Conservation (phyloP, 1,140 invertebrate species). For the Piezodorus guildinii region DNA sequence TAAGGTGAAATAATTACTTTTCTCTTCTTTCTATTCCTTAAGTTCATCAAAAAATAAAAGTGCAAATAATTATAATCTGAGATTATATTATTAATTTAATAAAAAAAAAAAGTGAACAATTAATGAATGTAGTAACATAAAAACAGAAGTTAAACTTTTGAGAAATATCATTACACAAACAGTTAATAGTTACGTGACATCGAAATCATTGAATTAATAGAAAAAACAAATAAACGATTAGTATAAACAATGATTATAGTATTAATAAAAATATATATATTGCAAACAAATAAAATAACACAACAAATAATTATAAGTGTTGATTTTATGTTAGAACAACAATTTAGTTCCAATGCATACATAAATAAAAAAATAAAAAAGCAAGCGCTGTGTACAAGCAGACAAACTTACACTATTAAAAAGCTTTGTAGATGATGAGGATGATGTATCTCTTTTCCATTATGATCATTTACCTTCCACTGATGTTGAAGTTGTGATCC, state of each 20-base stretch:
- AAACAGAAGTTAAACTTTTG: no score
- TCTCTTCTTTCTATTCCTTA: no score
- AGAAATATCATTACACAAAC: no score
- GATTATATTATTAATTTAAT: no score
- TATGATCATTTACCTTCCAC: constrained; percentile 31
- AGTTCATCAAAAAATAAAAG: no score
- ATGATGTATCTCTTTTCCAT: constrained; percentile 7
- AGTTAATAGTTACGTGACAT: no score
- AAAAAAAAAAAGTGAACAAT: no score
- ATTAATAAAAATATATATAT: no score
- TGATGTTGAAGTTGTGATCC: constrained; percentile 28
- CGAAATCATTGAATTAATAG: neutral
- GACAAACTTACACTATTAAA: constrained; percentile 17
- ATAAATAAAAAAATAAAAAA: neutral
- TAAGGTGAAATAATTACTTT: no score
- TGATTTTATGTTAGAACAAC: neutral
- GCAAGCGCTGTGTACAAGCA: constrained; percentile 16
- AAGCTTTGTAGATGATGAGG: constrained; percentile 6
- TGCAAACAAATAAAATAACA: no score
- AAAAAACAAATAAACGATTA: neutral
- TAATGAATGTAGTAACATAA: no score
- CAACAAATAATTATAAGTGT: neutral
- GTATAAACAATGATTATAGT: neutral
- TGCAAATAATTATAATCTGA: no score
- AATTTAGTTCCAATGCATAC: neutral